phyloP scores from a whole-genome alignment of 2,888 invertebrate species.

The Eugnorisma glareosa region DNA sequence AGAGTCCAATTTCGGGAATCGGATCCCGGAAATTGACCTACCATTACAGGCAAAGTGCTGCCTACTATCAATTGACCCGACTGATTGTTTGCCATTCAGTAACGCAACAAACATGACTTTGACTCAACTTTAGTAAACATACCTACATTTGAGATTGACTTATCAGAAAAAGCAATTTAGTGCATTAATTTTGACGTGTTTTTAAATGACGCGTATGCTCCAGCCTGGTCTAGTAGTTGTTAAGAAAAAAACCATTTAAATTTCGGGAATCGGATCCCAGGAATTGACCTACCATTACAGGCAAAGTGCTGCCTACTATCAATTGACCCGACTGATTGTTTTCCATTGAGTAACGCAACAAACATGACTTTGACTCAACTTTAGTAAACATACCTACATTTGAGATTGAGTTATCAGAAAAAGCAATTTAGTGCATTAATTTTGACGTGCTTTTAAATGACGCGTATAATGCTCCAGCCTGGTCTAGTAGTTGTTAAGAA shows the following conservation, averaged over 20 bases:
- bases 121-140: not conserved
- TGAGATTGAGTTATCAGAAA: conserved; percentile 29
- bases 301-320: not conserved
- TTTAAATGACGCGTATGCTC: conserved; percentile 4
- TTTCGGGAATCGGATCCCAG: not conserved
- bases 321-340: not conserved
- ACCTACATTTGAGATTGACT: conserved; percentile 17
- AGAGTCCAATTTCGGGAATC: not conserved
- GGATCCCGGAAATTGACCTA: not conserved
- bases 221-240: too few species aligned
- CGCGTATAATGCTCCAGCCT: not conserved
- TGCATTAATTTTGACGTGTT: conserved; percentile 39
- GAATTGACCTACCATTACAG: not conserved
- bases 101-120: not conserved
- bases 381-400: not conserved
- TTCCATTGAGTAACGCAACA: not conserved
- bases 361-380: not conserved
- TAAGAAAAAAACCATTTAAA: too few species aligned
- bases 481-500: not conserved
- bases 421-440: conserved; percentile 27
- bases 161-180: conserved; percentile 15
- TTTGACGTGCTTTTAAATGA: conserved; percentile 27
- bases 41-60: not conserved
- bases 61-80: not conserved
- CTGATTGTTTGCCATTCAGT: not conserved